phyloP scores from a whole-genome alignment of 2,113 vertebrate species.

The Lipotes vexillifer region DNA sequence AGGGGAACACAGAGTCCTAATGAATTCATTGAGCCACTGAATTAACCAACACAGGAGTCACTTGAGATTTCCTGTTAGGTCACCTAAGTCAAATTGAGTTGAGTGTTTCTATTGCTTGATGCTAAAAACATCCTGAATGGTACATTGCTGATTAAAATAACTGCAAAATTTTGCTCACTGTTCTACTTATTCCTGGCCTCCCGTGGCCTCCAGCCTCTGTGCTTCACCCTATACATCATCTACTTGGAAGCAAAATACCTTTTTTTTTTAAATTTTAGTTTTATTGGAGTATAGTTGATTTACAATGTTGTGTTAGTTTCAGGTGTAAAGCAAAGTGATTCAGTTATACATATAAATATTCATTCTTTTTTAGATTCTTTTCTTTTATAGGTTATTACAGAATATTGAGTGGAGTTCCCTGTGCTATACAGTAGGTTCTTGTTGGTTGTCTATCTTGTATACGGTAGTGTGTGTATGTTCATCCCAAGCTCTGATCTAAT shows the following conservation, averaged over 20 bases:
- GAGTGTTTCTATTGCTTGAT: background rate
- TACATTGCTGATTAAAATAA: background rate
- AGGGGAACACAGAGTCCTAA: background rate
- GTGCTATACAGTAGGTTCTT: too few relatives aligned
- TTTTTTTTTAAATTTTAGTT: too few relatives aligned
- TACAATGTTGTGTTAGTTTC: too few relatives aligned
- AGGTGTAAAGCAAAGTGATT: too few relatives aligned
- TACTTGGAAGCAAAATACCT: background rate
- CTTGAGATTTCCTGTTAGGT: background rate
- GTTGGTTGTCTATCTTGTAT: too few relatives aligned
- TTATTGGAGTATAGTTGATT: too few relatives aligned
- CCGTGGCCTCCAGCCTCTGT: background rate
- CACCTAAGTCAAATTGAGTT: background rate
- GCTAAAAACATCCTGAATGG: background rate
- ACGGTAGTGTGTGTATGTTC: too few relatives aligned
- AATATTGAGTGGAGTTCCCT: too few relatives aligned
- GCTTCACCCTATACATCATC: background rate
- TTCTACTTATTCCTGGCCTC: background rate
- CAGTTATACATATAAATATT: too few relatives aligned
- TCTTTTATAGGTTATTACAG: too few relatives aligned
- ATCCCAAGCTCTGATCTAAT: too few relatives aligned
- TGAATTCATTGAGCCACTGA: background rate
- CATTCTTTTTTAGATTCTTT: too few relatives aligned
- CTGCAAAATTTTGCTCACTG: background rate
- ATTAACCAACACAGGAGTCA: background rate